Evolutionary conservation across 2,888 invertebrate genomes (phyloP).

Genomic region (Acheta domesticus): DNA sequence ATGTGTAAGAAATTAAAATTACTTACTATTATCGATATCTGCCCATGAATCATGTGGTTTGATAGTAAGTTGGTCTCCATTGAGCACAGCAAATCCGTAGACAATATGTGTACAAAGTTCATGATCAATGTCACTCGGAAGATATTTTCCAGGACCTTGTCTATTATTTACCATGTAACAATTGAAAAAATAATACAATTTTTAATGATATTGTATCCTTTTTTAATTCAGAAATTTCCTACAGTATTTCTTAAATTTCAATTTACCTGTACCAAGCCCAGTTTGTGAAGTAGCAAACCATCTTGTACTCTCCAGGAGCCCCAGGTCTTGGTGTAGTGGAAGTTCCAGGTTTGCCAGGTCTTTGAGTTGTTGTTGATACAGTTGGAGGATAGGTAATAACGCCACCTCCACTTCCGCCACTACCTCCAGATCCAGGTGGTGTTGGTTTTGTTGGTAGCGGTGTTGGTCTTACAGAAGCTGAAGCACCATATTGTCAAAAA

Average conservation of each 20-base stretch:
- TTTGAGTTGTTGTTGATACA: conserved; percentile 10
- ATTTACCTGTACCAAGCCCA: conserved; percentile 80
- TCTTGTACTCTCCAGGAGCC: conserved; percentile 58
- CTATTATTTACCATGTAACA: conserved; percentile 46
- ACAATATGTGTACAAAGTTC: conserved; percentile 87
- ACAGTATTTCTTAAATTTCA: not conserved
- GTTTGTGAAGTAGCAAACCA: conserved; percentile 88
- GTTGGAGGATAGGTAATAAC: not conserved
- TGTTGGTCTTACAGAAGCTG: conserved; percentile 23
- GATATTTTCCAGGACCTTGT: conserved; percentile 73
- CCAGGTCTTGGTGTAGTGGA: conserved; percentile 19
- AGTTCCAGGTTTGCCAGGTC: conserved; percentile 18
- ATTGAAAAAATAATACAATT: not conserved
- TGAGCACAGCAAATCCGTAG: conserved; percentile 86
- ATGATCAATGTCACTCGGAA: conserved; percentile 78
- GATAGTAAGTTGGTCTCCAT: conserved; percentile 68
- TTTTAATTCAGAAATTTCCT: not conserved
- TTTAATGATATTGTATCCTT: not conserved
- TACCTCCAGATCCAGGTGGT: conserved; percentile 20
- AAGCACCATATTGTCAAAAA: conserved; percentile 35
- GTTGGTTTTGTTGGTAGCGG: conserved; percentile 31
- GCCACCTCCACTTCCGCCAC: not conserved
- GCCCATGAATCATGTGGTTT: conserved; percentile 87
- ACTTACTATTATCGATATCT: conserved; percentile 80
- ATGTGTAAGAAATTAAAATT: not conserved